Evolutionary conservation across 2,113 vertebrate genomes (phyloP).

Genomic region (Talpa occidentalis): DNA sequence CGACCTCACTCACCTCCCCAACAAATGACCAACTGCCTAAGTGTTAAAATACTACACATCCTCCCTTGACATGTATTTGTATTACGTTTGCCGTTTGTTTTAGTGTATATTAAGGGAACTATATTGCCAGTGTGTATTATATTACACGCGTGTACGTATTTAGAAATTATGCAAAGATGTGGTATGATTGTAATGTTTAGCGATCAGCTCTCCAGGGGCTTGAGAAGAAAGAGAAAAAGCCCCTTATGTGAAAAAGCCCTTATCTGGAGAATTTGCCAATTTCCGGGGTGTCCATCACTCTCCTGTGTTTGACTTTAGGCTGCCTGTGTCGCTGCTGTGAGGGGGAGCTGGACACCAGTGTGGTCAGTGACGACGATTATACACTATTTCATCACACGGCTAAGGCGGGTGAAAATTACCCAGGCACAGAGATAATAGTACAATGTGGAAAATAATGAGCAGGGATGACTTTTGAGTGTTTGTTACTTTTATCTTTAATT

Average conservation of each 20-base stretch:
- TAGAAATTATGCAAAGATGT: background rate
- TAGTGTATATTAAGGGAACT: background rate
- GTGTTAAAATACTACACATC: background rate
- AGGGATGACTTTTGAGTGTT: background rate
- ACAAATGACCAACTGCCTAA: fast-evolving
- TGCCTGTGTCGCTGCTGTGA: background rate
- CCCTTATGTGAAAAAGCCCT: background rate
- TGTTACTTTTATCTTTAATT: background rate
- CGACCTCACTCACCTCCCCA: background rate
- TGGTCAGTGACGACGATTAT: too few species aligned
- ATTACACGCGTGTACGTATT: background rate
- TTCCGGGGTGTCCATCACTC: background rate
- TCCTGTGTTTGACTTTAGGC: background rate
- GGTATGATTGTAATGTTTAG: background rate
- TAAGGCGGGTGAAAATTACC: fast-evolving
- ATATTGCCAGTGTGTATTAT: background rate
- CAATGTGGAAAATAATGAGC: background rate
- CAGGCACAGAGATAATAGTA: too few species aligned
- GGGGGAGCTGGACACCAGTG: fast-evolving
- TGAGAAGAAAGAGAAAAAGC: background rate
- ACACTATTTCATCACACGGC: fast-evolving
- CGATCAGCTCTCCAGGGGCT: background rate
- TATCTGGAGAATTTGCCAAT: background rate
- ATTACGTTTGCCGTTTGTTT: background rate
- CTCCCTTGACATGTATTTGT: background rate